phyloP scores from a whole-genome alignment of 2,113 vertebrate genomes.

The Dolichotis patagonum region DNA sequence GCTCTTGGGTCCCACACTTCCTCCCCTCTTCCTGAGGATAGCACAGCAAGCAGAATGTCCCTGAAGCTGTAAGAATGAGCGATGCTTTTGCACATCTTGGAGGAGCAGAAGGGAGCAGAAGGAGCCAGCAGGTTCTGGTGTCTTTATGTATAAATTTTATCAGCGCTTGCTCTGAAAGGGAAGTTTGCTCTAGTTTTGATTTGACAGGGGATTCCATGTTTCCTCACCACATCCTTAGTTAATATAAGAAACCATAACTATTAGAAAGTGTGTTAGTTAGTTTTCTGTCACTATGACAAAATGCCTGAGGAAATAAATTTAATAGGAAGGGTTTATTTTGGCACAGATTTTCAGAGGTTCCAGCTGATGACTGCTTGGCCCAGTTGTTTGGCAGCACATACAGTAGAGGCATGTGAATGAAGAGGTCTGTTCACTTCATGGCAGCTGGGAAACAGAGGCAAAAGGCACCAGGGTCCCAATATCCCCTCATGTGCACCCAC shows the following conservation, averaged over 20 bases:
- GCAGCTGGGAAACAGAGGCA: background rate
- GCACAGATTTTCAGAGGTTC: background rate
- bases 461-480: background rate
- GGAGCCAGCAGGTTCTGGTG: background rate
- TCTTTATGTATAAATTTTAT: background rate
- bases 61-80: background rate
- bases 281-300: background rate
- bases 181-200: background rate
- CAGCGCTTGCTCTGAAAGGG: background rate
- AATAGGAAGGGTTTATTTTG: background rate
- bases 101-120: background rate
- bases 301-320: background rate
- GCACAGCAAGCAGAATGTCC: background rate
- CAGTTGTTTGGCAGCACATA: background rate
- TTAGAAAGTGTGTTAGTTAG: background rate
- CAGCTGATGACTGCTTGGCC: background rate
- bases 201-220: background rate
- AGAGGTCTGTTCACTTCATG: background rate
- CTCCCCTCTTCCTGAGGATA: background rate
- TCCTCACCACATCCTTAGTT: background rate
- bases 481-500: background rate
- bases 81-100: background rate
- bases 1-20: background rate
- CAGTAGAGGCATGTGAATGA: background rate
- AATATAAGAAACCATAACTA: background rate